phyloP scores from a whole-genome alignment of 2,888 invertebrate genomes.

The Lepidocyrtoides sp. region DNA sequence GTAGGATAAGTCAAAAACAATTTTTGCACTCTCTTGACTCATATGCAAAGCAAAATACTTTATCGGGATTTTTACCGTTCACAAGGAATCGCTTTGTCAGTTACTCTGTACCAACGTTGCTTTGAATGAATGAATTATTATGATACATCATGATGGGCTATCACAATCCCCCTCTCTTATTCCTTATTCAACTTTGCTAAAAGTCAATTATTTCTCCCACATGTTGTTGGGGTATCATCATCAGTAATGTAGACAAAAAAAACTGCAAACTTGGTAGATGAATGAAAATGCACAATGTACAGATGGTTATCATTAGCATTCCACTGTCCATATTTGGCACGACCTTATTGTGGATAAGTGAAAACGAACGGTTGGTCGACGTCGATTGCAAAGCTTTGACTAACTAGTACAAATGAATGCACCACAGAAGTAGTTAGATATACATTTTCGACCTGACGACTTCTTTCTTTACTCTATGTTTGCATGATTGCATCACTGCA shows the following conservation, averaged over 20 bases:
- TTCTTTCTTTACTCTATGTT: neutral
- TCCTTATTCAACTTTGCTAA: neutral
- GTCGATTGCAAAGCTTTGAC: neutral
- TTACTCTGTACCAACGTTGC: too few relatives aligned
- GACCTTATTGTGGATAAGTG: conserved; percentile 43
- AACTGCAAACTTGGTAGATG: neutral
- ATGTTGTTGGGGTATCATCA: neutral
- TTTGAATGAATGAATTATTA: too few relatives aligned
- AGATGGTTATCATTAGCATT: conserved; percentile 47
- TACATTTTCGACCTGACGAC: too few relatives aligned
- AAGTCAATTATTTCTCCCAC: conserved; percentile 9
- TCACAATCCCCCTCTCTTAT: too few relatives aligned
- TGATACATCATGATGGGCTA: too few relatives aligned
- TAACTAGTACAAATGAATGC: neutral
- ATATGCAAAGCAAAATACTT: too few relatives aligned
- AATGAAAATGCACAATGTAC: neutral
- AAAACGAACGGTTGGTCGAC: neutral
- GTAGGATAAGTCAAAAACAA: too few relatives aligned
- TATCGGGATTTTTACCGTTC: neutral
- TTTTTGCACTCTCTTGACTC: too few relatives aligned
- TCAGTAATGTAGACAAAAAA: neutral
- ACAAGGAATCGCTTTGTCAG: too few relatives aligned
- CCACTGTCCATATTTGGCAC: conserved; percentile 34
- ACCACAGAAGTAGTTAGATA: neutral
- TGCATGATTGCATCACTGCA: conserved; percentile 14